Percentiles rank a stretch among this genome's conserved stretches.
phyloP scores from a whole-genome alignment of 1,140 invertebrate species.

The Drosophila repleta region DNA sequence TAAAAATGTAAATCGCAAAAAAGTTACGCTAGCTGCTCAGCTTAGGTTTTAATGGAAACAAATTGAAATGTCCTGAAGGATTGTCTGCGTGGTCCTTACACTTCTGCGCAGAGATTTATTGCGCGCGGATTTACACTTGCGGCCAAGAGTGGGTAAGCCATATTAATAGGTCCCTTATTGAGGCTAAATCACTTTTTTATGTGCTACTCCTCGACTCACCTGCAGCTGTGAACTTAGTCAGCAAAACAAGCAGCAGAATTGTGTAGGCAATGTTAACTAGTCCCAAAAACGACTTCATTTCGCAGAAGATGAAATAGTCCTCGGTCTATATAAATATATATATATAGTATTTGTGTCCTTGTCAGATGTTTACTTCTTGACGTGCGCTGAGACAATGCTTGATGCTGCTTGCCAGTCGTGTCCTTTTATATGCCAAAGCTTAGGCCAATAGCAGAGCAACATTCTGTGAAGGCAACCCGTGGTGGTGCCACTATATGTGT shows the following conservation, averaged over 20 bases:
- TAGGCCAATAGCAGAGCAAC: not conserved
- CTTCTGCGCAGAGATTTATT: constrained; percentile 33
- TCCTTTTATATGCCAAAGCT: constrained; percentile 72
- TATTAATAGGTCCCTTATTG: constrained; percentile 21
- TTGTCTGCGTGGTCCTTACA: not conserved
- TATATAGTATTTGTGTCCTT: not conserved
- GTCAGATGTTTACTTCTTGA: constrained; percentile 40
- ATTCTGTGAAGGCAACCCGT: not conserved
- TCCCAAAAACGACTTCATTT: constrained; percentile 65
- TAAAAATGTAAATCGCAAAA: not conserved
- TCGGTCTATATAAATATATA: not conserved
- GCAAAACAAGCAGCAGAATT: constrained; percentile 54
- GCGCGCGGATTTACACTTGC: constrained; percentile 7
- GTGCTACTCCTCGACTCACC: constrained; percentile 49
- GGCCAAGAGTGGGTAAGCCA: constrained; percentile 1
- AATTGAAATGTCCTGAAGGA: constrained; percentile 12
- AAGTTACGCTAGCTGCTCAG: not conserved
- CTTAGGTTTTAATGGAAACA: constrained; percentile 21
- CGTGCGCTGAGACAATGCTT: constrained; percentile 58
- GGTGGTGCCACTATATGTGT: not conserved
- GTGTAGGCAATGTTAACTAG: constrained; percentile 46
- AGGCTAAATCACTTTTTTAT: not conserved
- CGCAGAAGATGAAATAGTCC: constrained; percentile 1
- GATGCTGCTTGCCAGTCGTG: constrained; percentile 39
- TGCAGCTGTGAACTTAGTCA: constrained; percentile 59